Base-by-base conservation (phyloP, 2,888 invertebrate species). In the Hirudinaria manillensis region DNA sequence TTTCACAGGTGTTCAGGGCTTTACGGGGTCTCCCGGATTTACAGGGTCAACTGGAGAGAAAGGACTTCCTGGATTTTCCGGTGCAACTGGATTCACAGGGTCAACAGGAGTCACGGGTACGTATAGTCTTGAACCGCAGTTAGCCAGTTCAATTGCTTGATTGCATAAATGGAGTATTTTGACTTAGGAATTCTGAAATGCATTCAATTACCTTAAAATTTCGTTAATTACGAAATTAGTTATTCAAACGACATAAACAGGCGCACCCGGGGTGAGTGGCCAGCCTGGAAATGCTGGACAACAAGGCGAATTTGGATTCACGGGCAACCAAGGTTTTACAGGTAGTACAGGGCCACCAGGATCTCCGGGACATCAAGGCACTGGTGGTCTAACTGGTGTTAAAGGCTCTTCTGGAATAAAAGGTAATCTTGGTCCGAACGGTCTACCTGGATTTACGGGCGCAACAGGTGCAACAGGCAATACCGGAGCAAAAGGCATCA, bases 1-100 rank as follows among this genome's bases (percentile, higher is more conserved):
- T 32, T 19, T 29, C 7, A 77, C 65, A 19, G 77, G 77, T 36
- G 55, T 53, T 55, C 72, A 29, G 32, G 55, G 24, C 3, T 34
- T 51, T 61, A 72, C 70, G 38, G 76, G 76, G 19, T 24, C 6
- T 16, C 55, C 72, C 7, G 76, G 76, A 21, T 24, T 29, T 27
- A 29, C 29, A 2, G 61, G 61, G 61, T 45, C 51, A 2, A 55
- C 72, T 55, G 72, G 72, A 24, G 72, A 72, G 2, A 61, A 10
- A 29, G 61, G 61, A 21, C n/a, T 61, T 27, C 61, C 61, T 29
- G 61, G 61, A n/a, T 4, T 61, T n/a, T 56, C 72, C 10, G 76
- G 76, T 27, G 45, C 21, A n/a, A 13, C 55, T 13, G 76, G 76
- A 24, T 32, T 38, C n/a, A 65, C 34, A 36, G 74, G 61, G n/a